Conservation (phyloP, 2,888 invertebrate genomes). For the Orthosia gothica region DNA sequence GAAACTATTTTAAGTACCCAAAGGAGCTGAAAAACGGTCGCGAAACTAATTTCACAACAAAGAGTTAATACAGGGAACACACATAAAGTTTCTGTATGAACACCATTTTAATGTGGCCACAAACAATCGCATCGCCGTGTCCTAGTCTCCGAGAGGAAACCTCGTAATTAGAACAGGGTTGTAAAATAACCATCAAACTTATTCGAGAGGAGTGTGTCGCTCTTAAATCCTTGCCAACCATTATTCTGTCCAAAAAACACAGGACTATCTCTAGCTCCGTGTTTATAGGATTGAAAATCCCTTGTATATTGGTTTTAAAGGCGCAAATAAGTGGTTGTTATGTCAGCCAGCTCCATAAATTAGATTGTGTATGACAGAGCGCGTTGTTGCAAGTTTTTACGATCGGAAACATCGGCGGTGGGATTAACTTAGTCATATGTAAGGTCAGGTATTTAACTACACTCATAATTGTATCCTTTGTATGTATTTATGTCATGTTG, state of each 20-base stretch:
- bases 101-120: slow-evolving; percentile 80
- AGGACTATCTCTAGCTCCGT: slow-evolving; percentile 33
- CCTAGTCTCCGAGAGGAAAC: slow-evolving; percentile 86
- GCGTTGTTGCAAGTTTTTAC: slow-evolving; percentile 87
- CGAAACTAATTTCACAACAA: slow-evolving; percentile 83
- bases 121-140: slow-evolving; percentile 83
- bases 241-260: slow-evolving; percentile 32
- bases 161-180: slow-evolving; percentile 88
- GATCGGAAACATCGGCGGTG: slow-evolving; percentile 80
- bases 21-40: slow-evolving; percentile 69
- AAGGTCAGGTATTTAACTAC: slow-evolving; percentile 68
- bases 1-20: slow-evolving; percentile 55
- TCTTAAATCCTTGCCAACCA: slow-evolving; percentile 75
- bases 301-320: slow-evolving; percentile 34
- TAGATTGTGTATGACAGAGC: slow-evolving; percentile 88
- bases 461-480: slow-evolving; percentile 48
- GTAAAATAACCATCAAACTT: slow-evolving; percentile 90
- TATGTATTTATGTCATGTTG: slow-evolving; percentile 12
- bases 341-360: slow-evolving; percentile 85
- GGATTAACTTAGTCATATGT: slow-evolving; percentile 78
- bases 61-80: slow-evolving; percentile 80
- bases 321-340: slow-evolving; percentile 69
- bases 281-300: slow-evolving; percentile 65
- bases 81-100: slow-evolving; percentile 84
- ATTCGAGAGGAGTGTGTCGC: slow-evolving; percentile 83